Evolutionary conservation across 2,113 vertebrate species (phyloP).

Genomic region (Sclerurus mexicanus): DNA sequence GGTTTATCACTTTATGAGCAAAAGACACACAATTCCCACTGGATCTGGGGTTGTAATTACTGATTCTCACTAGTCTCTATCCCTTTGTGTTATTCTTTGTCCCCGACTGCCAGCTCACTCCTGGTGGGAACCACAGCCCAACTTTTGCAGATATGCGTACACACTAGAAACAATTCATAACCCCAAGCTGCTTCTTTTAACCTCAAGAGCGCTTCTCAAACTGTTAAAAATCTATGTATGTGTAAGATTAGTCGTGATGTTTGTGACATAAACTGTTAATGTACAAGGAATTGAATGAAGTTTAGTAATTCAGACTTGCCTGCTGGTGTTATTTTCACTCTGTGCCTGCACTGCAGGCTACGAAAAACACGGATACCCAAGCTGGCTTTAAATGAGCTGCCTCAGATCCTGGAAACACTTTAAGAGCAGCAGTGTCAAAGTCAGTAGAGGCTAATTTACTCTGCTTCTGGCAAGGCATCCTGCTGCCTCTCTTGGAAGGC

Average conservation of each 20-base stretch:
- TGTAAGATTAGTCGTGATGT: background rate
- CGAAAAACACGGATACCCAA: background rate
- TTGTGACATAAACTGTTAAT: background rate
- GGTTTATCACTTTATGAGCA: background rate
- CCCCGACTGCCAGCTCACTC: accelerated
- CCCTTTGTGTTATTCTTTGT: background rate
- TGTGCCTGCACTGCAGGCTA: background rate
- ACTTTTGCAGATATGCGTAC: background rate
- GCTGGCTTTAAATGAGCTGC: conserved; percentile 15
- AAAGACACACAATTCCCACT: background rate
- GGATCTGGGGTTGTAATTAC: background rate
- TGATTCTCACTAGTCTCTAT: background rate
- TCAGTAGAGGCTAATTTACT: conserved; percentile 24
- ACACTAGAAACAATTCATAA: background rate
- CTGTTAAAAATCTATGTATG: background rate
- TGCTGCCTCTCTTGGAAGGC: conserved; percentile 19
- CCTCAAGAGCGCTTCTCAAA: background rate
- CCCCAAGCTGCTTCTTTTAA: background rate
- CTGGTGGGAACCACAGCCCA: background rate
- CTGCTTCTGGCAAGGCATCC: conserved; percentile 10
- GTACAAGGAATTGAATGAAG: background rate
- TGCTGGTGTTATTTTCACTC: background rate
- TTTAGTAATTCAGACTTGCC: background rate
- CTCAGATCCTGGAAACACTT: background rate
- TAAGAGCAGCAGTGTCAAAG: background rate